Base-by-base conservation (phyloP, 2,797 vertebrate genomes). In the Scarus forsteni region DNA sequence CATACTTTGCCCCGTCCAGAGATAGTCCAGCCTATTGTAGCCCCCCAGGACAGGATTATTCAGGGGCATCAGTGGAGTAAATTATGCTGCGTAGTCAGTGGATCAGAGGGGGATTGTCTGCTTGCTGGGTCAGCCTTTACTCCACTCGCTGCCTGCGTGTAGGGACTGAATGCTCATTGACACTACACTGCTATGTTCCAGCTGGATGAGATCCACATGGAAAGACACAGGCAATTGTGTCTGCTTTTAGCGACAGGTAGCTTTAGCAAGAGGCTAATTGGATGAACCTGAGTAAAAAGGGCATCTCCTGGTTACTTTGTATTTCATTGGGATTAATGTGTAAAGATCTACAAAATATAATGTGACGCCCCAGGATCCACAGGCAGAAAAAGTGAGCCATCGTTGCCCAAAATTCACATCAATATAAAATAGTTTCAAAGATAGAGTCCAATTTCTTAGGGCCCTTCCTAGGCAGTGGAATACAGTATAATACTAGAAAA, bases 181-280 rank as follows among this genome's bases (percentile, higher is more conserved):
- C 81, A 70, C 65, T 19, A 6, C 52, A 42, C 44, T 80, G 74
- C 66, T 34, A 80, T 53, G 67, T 77, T 80, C 66, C 69, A 85
- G 59, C 56, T 79, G 60, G 78, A 75, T 49, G 60, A 52, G 45
- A 64, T 67, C 63, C 56, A 73, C 61, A 40, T 45, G 36, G 43
- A 73, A 35, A 18, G 53, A 59, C 19, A 44, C 39, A 34, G 55
- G 15, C 48, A 67, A 60, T 54, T 56, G 60, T 69, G 53, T 44
- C 40, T 27, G 44, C 40, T n/a, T 57, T 76, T 27, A 39, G 10
- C 19, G 13, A 43, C 52, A 50, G 16, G 16, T 35, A n/a, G 16
- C 16, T 46, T 18, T 53, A 43, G 18, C 14, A 51, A 45, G 60
- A 5, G 6, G 18, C 7, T 18, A 43, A 46, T 36, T 13, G 13